These are phyloP conservation scores for Oreonectes daqikongensis DNA, from an alignment of 2,797 vertebrate species.

Conservation along the genomic window DNA sequence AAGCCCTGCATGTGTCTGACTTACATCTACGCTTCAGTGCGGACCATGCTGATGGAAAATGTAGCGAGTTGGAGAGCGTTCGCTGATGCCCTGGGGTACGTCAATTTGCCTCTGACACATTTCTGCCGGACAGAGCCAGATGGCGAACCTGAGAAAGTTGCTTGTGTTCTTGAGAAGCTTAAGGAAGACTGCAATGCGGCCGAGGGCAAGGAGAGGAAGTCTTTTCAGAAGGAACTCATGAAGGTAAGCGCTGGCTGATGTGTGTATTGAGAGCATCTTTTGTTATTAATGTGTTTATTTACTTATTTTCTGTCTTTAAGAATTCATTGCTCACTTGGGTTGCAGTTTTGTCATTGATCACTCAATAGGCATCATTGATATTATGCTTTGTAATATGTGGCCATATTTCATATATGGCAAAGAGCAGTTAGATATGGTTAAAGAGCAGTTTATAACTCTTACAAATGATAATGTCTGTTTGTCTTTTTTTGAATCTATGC, in stretches of 20 bases:
- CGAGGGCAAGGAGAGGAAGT: constrained; percentile 89
- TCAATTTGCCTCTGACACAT: constrained; percentile 82
- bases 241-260: constrained; percentile 76
- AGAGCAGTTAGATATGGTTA: no score
- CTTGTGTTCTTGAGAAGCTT: constrained; percentile 90
- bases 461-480: no score
- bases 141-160: constrained; percentile 90
- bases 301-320: no score
- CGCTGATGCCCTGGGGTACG: constrained; percentile 88
- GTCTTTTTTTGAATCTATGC: no score
- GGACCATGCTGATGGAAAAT: constrained; percentile 95
- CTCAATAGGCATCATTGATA: no score
- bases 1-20: constrained; percentile 95
- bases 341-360: no score
- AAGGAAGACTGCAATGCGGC: constrained; percentile 94
- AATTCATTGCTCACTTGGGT: no score
- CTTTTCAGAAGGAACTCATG: constrained; percentile 97
- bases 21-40: constrained; percentile 94
- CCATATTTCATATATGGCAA: no score
- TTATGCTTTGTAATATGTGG: no score
- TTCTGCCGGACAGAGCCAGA: constrained; percentile 91
- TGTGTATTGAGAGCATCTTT: neutral
- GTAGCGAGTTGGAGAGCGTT: constrained; percentile 93
- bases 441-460: no score
- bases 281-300: neutral